A percentile compares a stretch with the other conserved stretches of the same genome.
These are phyloP conservation scores for Zygaena filipendulae DNA, from an alignment of 2,888 invertebrate species.

Conservation along the genomic window DNA sequence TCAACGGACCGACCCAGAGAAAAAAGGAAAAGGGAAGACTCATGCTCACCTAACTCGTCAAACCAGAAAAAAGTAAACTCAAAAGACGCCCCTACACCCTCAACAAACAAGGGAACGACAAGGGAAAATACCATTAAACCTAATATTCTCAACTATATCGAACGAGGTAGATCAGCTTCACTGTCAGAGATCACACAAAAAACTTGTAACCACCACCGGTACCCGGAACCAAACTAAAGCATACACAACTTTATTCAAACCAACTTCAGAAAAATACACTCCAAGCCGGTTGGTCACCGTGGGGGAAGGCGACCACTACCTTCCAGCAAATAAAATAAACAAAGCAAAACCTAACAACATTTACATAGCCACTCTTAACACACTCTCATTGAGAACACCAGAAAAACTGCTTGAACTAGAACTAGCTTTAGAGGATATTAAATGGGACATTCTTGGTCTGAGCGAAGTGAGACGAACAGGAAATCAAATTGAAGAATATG, in stretches of 20 bases:
- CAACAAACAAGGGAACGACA: neutral
- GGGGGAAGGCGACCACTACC: no score
- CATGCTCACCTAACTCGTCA: constrained; percentile 6
- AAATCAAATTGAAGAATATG: no score
- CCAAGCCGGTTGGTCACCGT: constrained; percentile 8
- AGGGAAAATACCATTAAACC: constrained; percentile 6
- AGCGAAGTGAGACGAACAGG: no score
- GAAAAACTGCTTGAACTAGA: no score
- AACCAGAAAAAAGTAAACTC: neutral
- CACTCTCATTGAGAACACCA: no score
- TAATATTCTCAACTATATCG: constrained; percentile 8
- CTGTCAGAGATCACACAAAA: constrained; percentile 7
- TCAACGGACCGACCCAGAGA: constrained; percentile 4
- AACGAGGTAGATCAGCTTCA: constrained; percentile 4
- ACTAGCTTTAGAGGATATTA: no score
- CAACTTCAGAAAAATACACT: constrained; percentile 5
- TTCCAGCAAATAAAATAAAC: no score
- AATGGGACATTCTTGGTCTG: no score
- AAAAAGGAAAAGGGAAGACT: constrained; percentile 10
- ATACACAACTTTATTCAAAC: constrained; percentile 6
- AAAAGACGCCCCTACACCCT: neutral
- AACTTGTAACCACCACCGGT: constrained; percentile 1
- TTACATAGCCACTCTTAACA: no score
- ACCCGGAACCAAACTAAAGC: constrained; percentile 6
- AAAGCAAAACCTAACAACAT: no score